A percentile compares a stretch with the other conserved stretches of the same genome.
These are phyloP conservation scores for Prionailurus bengalensis DNA, from an alignment of 2,113 vertebrate genomes.

Conservation along the genomic window DNA sequence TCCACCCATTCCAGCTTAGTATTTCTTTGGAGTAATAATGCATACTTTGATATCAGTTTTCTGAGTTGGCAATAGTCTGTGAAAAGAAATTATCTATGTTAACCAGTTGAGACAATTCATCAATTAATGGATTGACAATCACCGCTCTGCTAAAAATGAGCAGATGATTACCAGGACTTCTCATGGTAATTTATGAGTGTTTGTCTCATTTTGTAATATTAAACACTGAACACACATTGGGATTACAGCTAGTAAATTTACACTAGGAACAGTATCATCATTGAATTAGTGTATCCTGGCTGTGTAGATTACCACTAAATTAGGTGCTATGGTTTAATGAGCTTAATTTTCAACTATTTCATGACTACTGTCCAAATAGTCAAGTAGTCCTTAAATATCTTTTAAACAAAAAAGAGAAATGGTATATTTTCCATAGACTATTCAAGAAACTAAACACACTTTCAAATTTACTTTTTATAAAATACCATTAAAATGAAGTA, in stretches of 20 bases:
- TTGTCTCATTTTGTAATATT: background rate
- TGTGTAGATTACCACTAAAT: background rate
- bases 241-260: background rate
- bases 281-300: background rate
- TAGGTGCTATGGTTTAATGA: background rate
- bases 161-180: background rate
- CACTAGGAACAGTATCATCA: constrained; percentile 23
- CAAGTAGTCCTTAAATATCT: background rate
- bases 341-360: constrained; percentile 50
- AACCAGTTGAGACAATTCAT: background rate
- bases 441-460: constrained; percentile 46
- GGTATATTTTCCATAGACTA: background rate
- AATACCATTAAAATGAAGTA: constrained; percentile 73
- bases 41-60: constrained; percentile 21
- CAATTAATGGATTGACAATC: background rate
- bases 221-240: background rate
- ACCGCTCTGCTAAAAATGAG: background rate
- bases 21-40: background rate
- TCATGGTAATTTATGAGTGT: background rate
- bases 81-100: background rate
- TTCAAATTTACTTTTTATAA: constrained; percentile 71
- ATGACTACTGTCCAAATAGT: background rate
- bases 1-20: background rate
- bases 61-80: background rate
- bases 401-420: background rate